phyloP scores from a whole-genome alignment of 2,797 vertebrate genomes.

The Rhinogobio ventralis region DNA sequence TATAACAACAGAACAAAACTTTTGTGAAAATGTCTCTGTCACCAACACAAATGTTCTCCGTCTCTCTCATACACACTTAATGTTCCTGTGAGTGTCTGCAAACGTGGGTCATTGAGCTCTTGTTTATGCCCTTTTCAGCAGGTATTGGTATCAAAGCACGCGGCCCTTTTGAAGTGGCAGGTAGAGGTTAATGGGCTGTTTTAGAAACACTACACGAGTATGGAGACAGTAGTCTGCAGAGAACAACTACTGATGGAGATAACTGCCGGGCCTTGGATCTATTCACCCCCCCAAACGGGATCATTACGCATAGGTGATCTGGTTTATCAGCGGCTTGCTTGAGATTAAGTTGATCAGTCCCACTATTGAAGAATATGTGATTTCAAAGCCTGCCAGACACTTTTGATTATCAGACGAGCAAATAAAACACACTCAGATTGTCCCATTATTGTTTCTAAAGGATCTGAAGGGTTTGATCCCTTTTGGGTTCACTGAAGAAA shows the following conservation, averaged over 20 bases:
- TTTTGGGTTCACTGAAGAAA: constrained; percentile 24
- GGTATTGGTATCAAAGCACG: constrained; percentile 65
- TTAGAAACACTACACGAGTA: constrained; percentile 64
- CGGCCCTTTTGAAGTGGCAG: constrained; percentile 65
- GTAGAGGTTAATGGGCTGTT: constrained; percentile 68
- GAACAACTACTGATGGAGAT: constrained; percentile 55
- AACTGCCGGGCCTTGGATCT: constrained; percentile 46
- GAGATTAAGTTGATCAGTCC: constrained; percentile 46
- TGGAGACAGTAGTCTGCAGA: constrained; percentile 68
- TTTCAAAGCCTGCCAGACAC: constrained; percentile 39
- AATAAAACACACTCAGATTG: constrained; percentile 15
- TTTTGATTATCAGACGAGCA: constrained; percentile 31
- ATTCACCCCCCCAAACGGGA: constrained; percentile 26
- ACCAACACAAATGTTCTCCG: not conserved
- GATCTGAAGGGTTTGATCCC: constrained; percentile 56
- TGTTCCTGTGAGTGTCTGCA: constrained; percentile 51
- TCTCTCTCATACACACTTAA: constrained; percentile 26
- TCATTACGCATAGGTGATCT: constrained; percentile 47
- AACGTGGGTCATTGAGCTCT: constrained; percentile 45
- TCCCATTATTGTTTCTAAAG: constrained; percentile 40
- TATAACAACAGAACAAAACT: not conserved
- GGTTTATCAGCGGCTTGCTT: constrained; percentile 36
- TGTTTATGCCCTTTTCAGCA: constrained; percentile 48
- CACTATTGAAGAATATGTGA: constrained; percentile 33
- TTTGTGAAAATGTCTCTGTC: not conserved